A percentile compares a stretch with the other conserved stretches of the same genome.
Conservation (phyloP, 1,140 invertebrate species). For the Philopotamus ludificatus region DNA sequence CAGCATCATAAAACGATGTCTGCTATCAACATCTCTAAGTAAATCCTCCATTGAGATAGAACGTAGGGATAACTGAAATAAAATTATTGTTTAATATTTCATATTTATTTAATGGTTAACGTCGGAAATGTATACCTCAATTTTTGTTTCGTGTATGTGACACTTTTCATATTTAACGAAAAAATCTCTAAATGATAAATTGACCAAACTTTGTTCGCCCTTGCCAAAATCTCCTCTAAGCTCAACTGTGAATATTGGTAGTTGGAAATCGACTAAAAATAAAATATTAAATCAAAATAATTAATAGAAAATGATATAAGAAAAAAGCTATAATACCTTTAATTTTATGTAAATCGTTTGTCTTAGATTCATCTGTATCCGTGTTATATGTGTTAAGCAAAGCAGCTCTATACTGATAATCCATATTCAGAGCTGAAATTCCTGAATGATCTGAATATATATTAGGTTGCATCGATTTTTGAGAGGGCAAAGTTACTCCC, state of each 20-base stretch:
- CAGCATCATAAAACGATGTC: constrained; percentile 78
- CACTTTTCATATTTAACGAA: constrained; percentile 70
- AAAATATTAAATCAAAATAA: constrained; percentile 18
- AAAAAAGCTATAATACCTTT: no score
- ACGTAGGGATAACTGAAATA: constrained; percentile 67
- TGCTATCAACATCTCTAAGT: constrained; percentile 71
- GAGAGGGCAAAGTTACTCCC: constrained; percentile 18
- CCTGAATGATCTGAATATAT: constrained; percentile 45
- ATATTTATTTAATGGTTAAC: not conserved
- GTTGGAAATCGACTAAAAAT: constrained; percentile 65
- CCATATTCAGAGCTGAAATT: constrained; percentile 59
- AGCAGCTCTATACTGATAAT: constrained; percentile 59
- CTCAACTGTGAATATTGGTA: constrained; percentile 72
- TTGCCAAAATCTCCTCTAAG: constrained; percentile 64
- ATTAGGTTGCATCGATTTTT: constrained; percentile 35
- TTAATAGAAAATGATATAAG: not conserved
- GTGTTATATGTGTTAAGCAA: constrained; percentile 43
- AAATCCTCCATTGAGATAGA: constrained; percentile 88
- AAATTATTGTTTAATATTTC: not conserved
- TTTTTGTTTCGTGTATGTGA: constrained; percentile 64
- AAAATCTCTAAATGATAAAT: constrained; percentile 81
- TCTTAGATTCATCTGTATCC: no score
- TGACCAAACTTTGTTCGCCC: constrained; percentile 71
- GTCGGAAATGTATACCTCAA: constrained; percentile 56
- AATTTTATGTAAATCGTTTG: no score